Percentiles rank a stretch among this genome's conserved stretches.
These are phyloP conservation scores for Chaenogobius annularis DNA, from an alignment of 2,113 vertebrate genomes.

Conservation along the genomic window DNA sequence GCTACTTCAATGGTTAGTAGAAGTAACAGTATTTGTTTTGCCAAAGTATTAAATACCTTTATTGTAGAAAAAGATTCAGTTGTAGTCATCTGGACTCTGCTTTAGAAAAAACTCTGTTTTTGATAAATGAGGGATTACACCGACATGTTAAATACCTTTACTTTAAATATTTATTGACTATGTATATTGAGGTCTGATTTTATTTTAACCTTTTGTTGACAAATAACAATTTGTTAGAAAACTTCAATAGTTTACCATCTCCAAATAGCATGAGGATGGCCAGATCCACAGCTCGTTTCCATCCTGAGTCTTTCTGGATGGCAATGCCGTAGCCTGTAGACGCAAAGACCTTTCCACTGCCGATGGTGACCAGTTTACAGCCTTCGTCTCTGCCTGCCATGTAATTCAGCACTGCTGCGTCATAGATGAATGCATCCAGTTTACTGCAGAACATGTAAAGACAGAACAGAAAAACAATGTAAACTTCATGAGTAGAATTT, in stretches of 20 bases:
- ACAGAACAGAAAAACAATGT: not conserved
- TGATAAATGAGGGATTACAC: too few relatives aligned
- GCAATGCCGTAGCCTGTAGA: constrained; percentile 98
- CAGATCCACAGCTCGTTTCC: constrained; percentile 96
- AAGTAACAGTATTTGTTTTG: too few relatives aligned
- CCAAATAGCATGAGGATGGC: constrained; percentile 97
- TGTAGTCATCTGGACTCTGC: too few relatives aligned
- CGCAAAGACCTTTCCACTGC: constrained; percentile 97
- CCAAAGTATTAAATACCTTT: too few relatives aligned
- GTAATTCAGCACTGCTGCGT: constrained; percentile 97
- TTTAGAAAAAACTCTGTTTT: too few relatives aligned
- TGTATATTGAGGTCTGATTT: too few relatives aligned
- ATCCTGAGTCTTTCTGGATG: constrained; percentile 96
- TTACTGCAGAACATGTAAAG: constrained; percentile 78
- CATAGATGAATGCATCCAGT: constrained; percentile 98
- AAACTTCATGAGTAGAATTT: not conserved
- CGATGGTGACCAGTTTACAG: constrained; percentile 97
- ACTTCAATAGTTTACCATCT: constrained; percentile 83
- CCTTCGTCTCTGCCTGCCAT: constrained; percentile 99
- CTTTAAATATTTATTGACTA: too few relatives aligned
- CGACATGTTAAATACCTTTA: too few relatives aligned
- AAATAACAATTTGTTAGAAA: not conserved
- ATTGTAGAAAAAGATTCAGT: too few relatives aligned
- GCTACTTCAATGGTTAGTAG: too few relatives aligned
- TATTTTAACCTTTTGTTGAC: too few relatives aligned